Percentiles rank a stretch among this genome's conserved stretches.
These are phyloP conservation scores for Mamestra brassicae DNA, from an alignment of 2,888 invertebrate species.

Conservation along the genomic window DNA sequence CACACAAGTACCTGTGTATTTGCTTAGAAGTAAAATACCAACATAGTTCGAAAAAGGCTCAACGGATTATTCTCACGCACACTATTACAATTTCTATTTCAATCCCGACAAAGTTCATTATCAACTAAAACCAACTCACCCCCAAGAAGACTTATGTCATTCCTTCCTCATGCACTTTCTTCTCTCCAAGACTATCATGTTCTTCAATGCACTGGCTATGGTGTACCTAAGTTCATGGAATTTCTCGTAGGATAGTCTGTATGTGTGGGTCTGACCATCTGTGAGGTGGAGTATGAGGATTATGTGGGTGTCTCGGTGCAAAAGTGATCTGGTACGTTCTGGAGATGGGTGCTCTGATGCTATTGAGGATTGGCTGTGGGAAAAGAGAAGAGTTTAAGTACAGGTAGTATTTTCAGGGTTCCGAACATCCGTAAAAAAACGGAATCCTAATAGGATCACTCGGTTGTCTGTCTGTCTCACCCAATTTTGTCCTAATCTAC, in stretches of 20 bases:
- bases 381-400: conserved; percentile 44
- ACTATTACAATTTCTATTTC: background rate
- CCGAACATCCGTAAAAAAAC: too few relatives aligned
- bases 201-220: conserved; percentile 82
- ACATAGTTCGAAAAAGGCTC: too few relatives aligned
- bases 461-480: too few relatives aligned
- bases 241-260: conserved; percentile 78
- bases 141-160: conserved; percentile 75
- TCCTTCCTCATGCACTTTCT: conserved; percentile 84
- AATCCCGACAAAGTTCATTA: background rate
- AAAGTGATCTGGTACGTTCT: conserved; percentile 72
- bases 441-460: too few relatives aligned
- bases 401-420: too few relatives aligned
- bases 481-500: too few relatives aligned
- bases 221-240: conserved; percentile 83
- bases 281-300: conserved; percentile 78
- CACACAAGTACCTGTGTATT: too few relatives aligned
- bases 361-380: conserved; percentile 79
- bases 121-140: conserved; percentile 42
- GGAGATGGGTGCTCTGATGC: conserved; percentile 66
- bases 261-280: conserved; percentile 73
- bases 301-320: conserved; percentile 75
- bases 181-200: conserved; percentile 82
- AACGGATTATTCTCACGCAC: background rate
- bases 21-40: too few relatives aligned